Percentiles rank a stretch among this genome's conserved stretches.
phyloP scores from a whole-genome alignment of 2,888 invertebrate genomes.

The Xanthia togata region DNA sequence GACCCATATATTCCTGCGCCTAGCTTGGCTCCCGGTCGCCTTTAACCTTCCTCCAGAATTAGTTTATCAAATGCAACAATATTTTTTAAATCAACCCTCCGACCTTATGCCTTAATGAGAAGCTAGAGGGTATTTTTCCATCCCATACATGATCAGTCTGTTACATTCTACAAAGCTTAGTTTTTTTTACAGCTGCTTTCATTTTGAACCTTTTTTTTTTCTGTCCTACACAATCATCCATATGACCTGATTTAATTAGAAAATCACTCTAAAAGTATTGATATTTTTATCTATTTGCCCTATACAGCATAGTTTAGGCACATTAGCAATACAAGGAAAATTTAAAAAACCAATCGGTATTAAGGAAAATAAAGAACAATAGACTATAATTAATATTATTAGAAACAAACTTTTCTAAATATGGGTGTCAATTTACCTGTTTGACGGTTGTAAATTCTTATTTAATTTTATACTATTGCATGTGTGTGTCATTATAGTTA shows the following conservation, averaged over 20 bases:
- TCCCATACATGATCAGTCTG: no score
- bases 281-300: neutral
- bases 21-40: neutral
- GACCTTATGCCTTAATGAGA: no score
- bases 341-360: neutral
- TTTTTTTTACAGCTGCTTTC: no score
- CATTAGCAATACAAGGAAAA: neutral
- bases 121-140: no score
- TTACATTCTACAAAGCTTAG: no score
- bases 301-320: neutral
- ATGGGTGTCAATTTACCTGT: slow-evolving; percentile 51
- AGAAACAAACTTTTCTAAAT: slow-evolving; percentile 26
- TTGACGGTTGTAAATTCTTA: slow-evolving; percentile 1
- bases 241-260: no score
- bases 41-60: neutral
- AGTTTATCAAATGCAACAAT: neutral
- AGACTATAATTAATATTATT: neutral
- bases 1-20: neutral
- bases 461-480: slow-evolving; percentile 32
- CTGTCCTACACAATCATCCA: no score
- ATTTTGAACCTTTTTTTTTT: no score
- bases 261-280: no score
- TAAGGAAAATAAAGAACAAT: neutral
- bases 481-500: slow-evolving; percentile 24
- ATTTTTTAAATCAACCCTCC: no score